Evolutionary conservation across 2,888 invertebrate genomes (phyloP), one percentile per base, ranked within the genome.

Genomic region (Dione juno): DNA sequence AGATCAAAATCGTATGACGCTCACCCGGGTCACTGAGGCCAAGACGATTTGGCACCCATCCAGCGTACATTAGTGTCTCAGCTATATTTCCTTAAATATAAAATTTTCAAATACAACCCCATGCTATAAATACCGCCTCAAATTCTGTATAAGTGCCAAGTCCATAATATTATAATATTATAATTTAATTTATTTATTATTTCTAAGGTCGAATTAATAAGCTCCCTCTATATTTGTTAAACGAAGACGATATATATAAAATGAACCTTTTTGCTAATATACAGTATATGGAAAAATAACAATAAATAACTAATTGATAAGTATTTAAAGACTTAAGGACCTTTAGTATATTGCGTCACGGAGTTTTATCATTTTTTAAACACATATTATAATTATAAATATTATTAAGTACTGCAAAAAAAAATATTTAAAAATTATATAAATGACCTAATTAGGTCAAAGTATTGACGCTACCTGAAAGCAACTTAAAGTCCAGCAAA

Each of bases 51-150:
- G 90, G 89, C 87, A 52, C 14, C 54, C 37, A 67, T 79, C 90
- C 90, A 90, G 84, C 72, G 61, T 70, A 81, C 86, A 89, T 88
- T 88, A 88, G 82, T 82, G 82, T 80, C 80, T 80, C 78, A 79
- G 80, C 82, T 81, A 86, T 88, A 87, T 87, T 85, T 85, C 78
- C 82, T 81, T 83, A 84, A 84, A 81, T 86, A 86, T 83, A 86
- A 88, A 86, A 82, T 83, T 82, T 81, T 74, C 77, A 74, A 79
- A 76, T 79, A 77, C 76, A 73, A 65, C 64, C 72, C 74, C 78
- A 80, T 72, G 77, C 79, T 78, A 82, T 82, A 82, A 84, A 83
- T 82, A 82, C 75, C 70, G 73, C 45, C 63, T 45, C 66, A 66
- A 68, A 45, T 61, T 72, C 72, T 59, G 69, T 75, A 70, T 75